Percentiles rank a stretch among this genome's conserved stretches.
Evolutionary conservation across 2,113 vertebrate genomes (phyloP).

Genomic region (Apus apus): DNA sequence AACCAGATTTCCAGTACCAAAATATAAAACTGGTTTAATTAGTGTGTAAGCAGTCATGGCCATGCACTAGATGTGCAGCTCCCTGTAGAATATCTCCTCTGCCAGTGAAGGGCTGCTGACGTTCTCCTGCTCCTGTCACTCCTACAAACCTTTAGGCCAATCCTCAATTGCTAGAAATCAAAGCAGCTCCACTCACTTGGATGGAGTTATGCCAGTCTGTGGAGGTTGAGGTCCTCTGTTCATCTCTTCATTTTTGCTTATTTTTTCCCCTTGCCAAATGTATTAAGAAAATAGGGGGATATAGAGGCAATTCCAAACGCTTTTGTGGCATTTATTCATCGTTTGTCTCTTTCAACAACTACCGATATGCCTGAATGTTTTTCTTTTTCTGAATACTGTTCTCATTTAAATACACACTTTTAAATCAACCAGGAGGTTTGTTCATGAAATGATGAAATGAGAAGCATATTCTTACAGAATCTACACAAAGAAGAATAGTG

Average conservation of each 20-base stretch:
- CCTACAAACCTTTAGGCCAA: slow-evolving; percentile 6
- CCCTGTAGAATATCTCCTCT: neutral
- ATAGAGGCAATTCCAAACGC: neutral
- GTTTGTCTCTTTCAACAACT: slow-evolving; percentile 13
- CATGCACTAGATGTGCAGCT: neutral
- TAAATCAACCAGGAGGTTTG: neutral
- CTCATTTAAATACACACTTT: neutral
- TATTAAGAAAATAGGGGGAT: neutral
- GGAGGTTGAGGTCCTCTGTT: neutral
- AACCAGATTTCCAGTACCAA: slow-evolving; percentile 5
- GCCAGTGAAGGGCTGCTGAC: neutral
- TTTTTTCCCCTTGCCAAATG: accelerated
- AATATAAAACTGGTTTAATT: slow-evolving; percentile 42
- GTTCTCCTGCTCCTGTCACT: neutral
- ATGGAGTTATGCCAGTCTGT: neutral
- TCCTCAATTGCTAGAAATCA: neutral
- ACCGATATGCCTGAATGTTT: neutral
- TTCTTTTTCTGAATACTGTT: neutral
- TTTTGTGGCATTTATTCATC: neutral
- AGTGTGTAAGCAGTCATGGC: slow-evolving; percentile 15
- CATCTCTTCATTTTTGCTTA: neutral
- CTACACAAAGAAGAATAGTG: neutral
- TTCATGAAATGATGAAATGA: neutral
- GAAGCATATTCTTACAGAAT: neutral
- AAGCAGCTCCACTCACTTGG: neutral